Conservation (phyloP, 2,113 vertebrate species). For the Camelus dromedarius region DNA sequence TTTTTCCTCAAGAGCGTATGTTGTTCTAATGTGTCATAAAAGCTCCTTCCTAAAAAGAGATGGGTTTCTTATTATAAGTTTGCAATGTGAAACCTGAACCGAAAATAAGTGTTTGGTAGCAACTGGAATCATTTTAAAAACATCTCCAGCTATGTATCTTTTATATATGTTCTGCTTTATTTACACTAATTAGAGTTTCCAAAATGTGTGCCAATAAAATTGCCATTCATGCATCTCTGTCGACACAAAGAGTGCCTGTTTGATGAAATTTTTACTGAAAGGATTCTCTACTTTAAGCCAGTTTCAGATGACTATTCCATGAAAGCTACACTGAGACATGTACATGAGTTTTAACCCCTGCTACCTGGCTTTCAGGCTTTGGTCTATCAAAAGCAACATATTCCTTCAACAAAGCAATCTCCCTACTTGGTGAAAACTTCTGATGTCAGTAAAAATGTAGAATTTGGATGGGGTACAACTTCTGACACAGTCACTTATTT, state of each 20-base stretch:
- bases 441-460: neutral
- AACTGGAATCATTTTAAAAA: slow-evolving; percentile 22
- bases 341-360: neutral
- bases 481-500: neutral
- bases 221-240: neutral
- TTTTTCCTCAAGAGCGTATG: neutral
- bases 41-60: neutral
- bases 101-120: slow-evolving; percentile 23
- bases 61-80: neutral
- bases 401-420: neutral
- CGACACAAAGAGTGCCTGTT: no score
- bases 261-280: neutral
- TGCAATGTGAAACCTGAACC: slow-evolving; percentile 10
- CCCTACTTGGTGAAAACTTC: neutral
- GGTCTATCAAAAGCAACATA: neutral
- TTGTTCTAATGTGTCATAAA: neutral
- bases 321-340: neutral
- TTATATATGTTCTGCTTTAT: neutral
- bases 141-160: neutral
- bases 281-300: neutral
- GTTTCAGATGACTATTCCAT: neutral
- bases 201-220: neutral
- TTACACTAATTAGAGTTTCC: neutral
- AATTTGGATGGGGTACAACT: neutral
- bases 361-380: neutral